Base-by-base conservation (phyloP, 2,113 vertebrate species). In the Cebus imitator region DNA sequence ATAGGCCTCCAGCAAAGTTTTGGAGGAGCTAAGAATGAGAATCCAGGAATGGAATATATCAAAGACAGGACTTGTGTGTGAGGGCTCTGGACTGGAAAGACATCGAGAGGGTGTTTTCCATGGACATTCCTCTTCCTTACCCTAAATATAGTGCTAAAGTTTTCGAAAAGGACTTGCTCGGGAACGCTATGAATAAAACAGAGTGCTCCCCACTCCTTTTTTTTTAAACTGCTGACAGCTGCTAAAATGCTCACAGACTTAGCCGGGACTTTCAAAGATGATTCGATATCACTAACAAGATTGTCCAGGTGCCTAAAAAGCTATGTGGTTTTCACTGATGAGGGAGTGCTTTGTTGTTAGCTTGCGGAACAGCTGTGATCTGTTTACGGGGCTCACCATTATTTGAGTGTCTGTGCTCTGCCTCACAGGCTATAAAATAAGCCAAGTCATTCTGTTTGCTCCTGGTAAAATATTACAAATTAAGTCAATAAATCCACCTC, bases 401-500 rank as follows among this genome's bases (percentile, higher is more conserved):
- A 32, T 72, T 58, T 73, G 91, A 79, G 21, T 32, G 13, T 35
- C 66, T 80, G 18, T 35, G 3, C 12, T 87, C 50, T 93, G 90
- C 43, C 55, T 88, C 58, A 8, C 10, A 27, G 57, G 12, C 73
- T 90, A 4, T 83, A 73, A 87, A 95, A 61, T 66, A 92, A 94
- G 48, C 61, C 23, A 80, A 52, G 20, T 70, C 64, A 93, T 57
- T 35, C n/a, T 9, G 2, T 13, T 76, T 58, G 84, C 11, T 85
- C 35, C 58, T 87, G 30, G 81, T 80, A 50, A 90, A 89, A 55
- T 40, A 83, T 90, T 81, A 6, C n/a, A 79, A 13, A 78, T 61
- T 68, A 52, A 88, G 5, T 95, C 73, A 37, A 48, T 90, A 94
- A 95, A 96, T 84, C n/a, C 37, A 93, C 83, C 10, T 79, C 43